phyloP scores from a whole-genome alignment of 1,140 invertebrate genomes.

The Drosophila simulans region DNA sequence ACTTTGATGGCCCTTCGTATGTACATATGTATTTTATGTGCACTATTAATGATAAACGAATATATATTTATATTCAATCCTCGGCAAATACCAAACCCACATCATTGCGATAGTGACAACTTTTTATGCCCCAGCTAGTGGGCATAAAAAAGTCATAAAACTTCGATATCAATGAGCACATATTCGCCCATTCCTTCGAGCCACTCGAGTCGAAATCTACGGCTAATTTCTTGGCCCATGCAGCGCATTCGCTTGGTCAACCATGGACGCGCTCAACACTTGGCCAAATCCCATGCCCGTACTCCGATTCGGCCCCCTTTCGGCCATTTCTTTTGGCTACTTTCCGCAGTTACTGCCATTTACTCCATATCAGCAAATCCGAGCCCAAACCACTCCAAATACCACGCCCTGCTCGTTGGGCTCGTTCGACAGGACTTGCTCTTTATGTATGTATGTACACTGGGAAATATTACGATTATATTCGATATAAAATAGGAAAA shows the following conservation, averaged over 20 bases:
- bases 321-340: conserved; percentile 51
- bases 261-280: conserved; percentile 43
- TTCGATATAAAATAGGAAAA: not conserved
- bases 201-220: conserved; percentile 37
- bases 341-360: conserved; percentile 55
- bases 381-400: conserved; percentile 19
- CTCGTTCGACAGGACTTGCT: conserved; percentile 47
- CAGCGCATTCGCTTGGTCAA: conserved; percentile 42
- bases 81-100: conserved; percentile 25
- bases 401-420: conserved; percentile 44
- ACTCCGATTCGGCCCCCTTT: not conserved
- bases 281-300: conserved; percentile 3
- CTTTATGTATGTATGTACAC: conserved; percentile 25
- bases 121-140: conserved; percentile 32
- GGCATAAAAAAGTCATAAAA: conserved; percentile 47
- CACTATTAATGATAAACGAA: conserved; percentile 24
- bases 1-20: conserved; percentile 4
- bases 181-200: conserved; percentile 31
- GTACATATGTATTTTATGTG: conserved; percentile 18
- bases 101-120: conserved; percentile 40
- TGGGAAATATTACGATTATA: not conserved
- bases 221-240: conserved; percentile 50
- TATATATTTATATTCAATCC: conserved; percentile 38
- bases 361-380: conserved; percentile 58
- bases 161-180: conserved; percentile 55